phyloP scores from a whole-genome alignment of 2,113 vertebrate genomes.

The Camelus dromedarius region DNA sequence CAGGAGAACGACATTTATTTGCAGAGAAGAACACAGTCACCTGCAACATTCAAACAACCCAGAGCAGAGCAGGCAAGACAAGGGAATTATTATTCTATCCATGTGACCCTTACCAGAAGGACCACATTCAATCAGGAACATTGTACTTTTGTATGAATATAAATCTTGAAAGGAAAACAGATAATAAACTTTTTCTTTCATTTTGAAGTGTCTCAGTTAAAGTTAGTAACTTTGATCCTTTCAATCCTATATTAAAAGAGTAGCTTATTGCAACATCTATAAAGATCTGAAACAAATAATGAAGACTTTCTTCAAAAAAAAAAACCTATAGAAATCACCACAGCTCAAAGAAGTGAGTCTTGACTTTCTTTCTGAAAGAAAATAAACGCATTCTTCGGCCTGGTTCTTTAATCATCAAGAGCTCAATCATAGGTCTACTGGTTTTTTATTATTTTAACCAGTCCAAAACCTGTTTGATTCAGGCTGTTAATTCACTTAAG shows the following conservation, averaged over 20 bases:
- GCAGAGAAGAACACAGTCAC: conserved; percentile 58
- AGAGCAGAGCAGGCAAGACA: background rate
- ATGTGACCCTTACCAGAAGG: background rate
- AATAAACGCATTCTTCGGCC: conserved; percentile 57
- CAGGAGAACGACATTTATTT: conserved; percentile 50
- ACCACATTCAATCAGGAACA: conserved; percentile 41
- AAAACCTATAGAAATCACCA: conserved; percentile 56
- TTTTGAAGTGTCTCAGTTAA: conserved; percentile 63
- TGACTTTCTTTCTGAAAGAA: conserved; percentile 54
- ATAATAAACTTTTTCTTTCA: conserved; percentile 12
- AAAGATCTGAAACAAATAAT: conserved; percentile 67
- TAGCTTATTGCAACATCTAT: conserved; percentile 53
- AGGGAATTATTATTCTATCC: background rate
- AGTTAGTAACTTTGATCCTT: conserved; percentile 76
- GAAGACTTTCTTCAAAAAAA: conserved; percentile 27
- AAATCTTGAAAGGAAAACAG: conserved; percentile 56
- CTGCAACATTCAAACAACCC: conserved; percentile 12
- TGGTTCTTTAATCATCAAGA: conserved; percentile 65
- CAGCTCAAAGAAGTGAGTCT: conserved; percentile 56
- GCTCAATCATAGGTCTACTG: conserved; percentile 50
- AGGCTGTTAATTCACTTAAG: conserved; percentile 50
- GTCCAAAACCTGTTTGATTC: conserved; percentile 67
- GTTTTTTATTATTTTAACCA: conserved; percentile 70
- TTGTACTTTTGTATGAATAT: conserved; percentile 1
- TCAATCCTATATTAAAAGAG: conserved; percentile 45